phyloP scores from a whole-genome alignment of 1,140 invertebrate genomes.

The Aradophagus sp. region DNA sequence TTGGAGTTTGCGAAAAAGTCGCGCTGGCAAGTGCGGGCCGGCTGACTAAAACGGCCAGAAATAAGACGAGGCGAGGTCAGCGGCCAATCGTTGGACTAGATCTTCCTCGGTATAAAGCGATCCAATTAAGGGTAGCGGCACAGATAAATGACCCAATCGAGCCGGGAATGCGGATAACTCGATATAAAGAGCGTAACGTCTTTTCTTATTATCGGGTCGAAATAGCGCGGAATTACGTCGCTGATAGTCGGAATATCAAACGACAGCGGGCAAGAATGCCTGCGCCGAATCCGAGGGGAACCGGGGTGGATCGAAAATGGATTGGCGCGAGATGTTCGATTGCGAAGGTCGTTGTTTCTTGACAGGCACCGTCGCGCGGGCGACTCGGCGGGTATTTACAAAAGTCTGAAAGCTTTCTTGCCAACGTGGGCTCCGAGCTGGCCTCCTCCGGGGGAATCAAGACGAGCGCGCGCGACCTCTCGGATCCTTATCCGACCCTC shows the following conservation, averaged over 20 bases:
- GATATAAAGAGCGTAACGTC: slow-evolving; percentile 55
- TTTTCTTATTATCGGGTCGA: slow-evolving; percentile 55
- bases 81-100: slow-evolving; percentile 56
- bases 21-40: slow-evolving; percentile 17
- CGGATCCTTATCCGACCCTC: slow-evolving; percentile 44
- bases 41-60: slow-evolving; percentile 38
- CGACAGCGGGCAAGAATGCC: slow-evolving; percentile 14
- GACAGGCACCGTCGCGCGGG: slow-evolving; percentile 14
- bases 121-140: slow-evolving; percentile 66
- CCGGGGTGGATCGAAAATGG: slow-evolving; percentile 22
- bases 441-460: slow-evolving; percentile 2
- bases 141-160: slow-evolving; percentile 66
- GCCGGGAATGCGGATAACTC: slow-evolving; percentile 58
- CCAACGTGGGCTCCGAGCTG: slow-evolving; percentile 7
- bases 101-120: slow-evolving; percentile 63
- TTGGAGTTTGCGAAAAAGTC: slow-evolving; percentile 25
- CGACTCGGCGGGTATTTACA: slow-evolving; percentile 33
- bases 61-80: no score
- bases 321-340: slow-evolving; percentile 28
- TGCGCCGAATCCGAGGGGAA: slow-evolving; percentile 26
- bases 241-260: slow-evolving; percentile 33
- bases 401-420: slow-evolving; percentile 41
- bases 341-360: slow-evolving; percentile 37
- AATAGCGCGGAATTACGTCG: slow-evolving; percentile 45
- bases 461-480: slow-evolving; percentile 26